Base-by-base conservation (phyloP, 2,888 invertebrate species). In the Mamestra brassicae region DNA sequence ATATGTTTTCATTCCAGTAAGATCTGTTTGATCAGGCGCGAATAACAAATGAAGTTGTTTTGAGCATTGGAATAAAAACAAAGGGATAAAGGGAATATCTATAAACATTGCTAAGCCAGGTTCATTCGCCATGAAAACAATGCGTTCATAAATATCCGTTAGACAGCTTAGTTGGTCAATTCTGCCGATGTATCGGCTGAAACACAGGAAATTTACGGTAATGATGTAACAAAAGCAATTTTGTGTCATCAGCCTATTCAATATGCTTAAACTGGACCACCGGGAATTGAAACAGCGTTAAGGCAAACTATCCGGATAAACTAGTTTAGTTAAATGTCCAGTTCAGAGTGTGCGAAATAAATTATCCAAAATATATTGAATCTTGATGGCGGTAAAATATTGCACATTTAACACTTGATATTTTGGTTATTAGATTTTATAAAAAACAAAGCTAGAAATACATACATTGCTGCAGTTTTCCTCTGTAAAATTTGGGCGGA, bases 51-150 rank as follows among this genome's bases (percentile, higher is more conserved):
- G 75, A 82, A 80, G 75, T 80, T 86, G 82, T 88, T 87, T 84
- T 80, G 70, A 72, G 64, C 76, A 70, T 78, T 68, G 69, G 70
- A 77, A 82, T 82, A 76, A 86, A 89, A 86, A 86, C 80, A 84
- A 78, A 77, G 74, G 76, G 78, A 80, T 84, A 74, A 68, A 76
- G 69, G 66, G 65, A 74, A 80, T 83, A 81, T 84, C 85, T 74
- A 80, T 83, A 85, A 83, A 84, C 80, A 81, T 73, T 76, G 63
- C 76, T 76, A 87, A 87, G 78, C 78, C 77, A 80, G 79, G 80
- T 81, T 79, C 69, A 81, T 83, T 85, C 76, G 55, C 74, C 73
- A 84, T 89, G 87, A 85, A 88, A 89, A 88, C 89, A 86, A 87
- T 84, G 77, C 66, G 76, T 45, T 65, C 66, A 87, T 89, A 89